Evolutionary conservation across 1,140 invertebrate species (phyloP).

Genomic region (Drosophila trapezifrons): DNA sequence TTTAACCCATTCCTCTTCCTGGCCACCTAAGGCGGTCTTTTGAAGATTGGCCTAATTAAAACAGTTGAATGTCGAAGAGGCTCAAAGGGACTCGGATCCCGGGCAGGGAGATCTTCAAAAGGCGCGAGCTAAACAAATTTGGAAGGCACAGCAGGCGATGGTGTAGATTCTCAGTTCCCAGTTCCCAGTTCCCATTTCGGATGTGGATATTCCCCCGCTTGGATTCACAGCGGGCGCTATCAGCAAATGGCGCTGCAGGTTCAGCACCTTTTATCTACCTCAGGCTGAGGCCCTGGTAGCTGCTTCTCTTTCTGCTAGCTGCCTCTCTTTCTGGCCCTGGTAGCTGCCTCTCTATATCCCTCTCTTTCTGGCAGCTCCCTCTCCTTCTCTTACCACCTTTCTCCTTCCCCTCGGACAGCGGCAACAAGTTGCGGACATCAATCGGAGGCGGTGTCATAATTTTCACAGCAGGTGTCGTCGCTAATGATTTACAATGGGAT

Average conservation of each 20-base stretch:
- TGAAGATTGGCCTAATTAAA: slow-evolving; percentile 58
- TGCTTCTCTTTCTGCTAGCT: slow-evolving; percentile 2
- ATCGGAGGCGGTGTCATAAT: slow-evolving; percentile 84
- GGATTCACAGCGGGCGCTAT: slow-evolving; percentile 68
- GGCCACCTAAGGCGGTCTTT: slow-evolving; percentile 11
- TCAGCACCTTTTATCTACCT: slow-evolving; percentile 64
- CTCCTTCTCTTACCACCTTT: slow-evolving; percentile 8
- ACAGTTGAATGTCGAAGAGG: slow-evolving; percentile 49
- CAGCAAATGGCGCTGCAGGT: slow-evolving; percentile 68
- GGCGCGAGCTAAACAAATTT: slow-evolving; percentile 76
- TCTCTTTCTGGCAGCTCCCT: not conserved
- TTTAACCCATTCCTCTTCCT: slow-evolving; percentile 1
- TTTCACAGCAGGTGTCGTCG: slow-evolving; percentile 83
- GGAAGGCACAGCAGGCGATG: slow-evolving; percentile 62
- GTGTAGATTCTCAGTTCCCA: slow-evolving; percentile 5
- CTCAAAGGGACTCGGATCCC: slow-evolving; percentile 7
- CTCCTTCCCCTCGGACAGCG: slow-evolving; percentile 16
- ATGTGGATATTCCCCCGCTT: not conserved
- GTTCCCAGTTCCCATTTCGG: not conserved
- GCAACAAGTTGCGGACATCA: slow-evolving; percentile 75
- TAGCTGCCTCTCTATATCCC: not conserved
- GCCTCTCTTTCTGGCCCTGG: not conserved
- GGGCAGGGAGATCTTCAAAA: slow-evolving; percentile 25
- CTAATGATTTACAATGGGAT: slow-evolving; percentile 75
- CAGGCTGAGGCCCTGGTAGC: not conserved